Base-by-base conservation (phyloP, 2,113 vertebrate genomes). In the Polypterus bichir region DNA sequence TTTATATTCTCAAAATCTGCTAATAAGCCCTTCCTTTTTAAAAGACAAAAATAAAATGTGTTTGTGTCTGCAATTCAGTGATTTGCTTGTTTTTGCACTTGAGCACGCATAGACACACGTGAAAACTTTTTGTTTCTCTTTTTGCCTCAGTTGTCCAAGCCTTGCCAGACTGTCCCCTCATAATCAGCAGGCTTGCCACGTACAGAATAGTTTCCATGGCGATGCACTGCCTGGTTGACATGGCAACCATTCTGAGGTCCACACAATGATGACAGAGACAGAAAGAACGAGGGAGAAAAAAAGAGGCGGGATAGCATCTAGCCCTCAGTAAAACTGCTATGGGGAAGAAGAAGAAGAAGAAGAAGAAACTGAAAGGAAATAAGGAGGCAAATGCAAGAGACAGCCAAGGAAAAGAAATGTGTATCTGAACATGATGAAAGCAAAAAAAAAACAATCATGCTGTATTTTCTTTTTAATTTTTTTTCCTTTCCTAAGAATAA, bases 221-320 rank as follows among this genome's bases (percentile, higher is more conserved):
- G 92, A 98, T 86, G 75, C 83, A 89, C 92, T 79, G 88, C 85
- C 91, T 94, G 91, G 94, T 97, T 91, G 93, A 94, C 94, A 97
- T 98, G 91, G 95, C 92, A 97, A 98, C 95, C 89, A 88, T 90
- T 91, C 92, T 86, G 87, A 81, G 89, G 94, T 97, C 93, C 93
- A 93, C 90, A 88, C 90, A 86, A 90, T 88, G 92, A 92, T 88
- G 88, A 86, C 81, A 89, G 86, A 83, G 82, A 81, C 71, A 57
- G 75, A 78, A 75, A 70, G 76, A 76, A 75, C 71, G 73, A 78
- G 70, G 66, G 27, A 27, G 27, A 27, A 27, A 27, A 27, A 27
- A 27, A 27, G 27, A 27, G 27, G 65, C 65, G 68, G 72, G 74
- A 75, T 58, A 61, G 65, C 52, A 58, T 44, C 49, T 65, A 8